Base-by-base conservation (phyloP, 2,113 vertebrate species). In the Callocephalon fimbriatum region DNA sequence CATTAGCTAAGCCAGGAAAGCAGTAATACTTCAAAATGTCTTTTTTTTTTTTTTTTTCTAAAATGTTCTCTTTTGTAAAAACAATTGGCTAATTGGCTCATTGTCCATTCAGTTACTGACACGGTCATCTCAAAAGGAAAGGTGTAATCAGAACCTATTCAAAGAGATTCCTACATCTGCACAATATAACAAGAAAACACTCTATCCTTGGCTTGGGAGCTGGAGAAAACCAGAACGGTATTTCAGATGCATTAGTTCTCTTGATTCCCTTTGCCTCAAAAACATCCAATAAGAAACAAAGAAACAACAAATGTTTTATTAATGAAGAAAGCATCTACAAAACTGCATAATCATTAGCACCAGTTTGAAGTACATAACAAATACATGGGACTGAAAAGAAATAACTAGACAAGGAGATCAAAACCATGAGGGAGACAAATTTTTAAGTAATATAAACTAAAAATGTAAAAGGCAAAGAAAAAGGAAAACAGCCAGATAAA, bases 281-380 rank as follows among this genome's bases (percentile, higher is more conserved):
- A 78, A 45, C 15, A 40, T 56, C 17, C 62, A 72, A 50, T 61
- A 89, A 96, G 80, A 94, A 68, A 1, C 48, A 82, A 81, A 78
- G 76, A 91, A 89, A 78, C 37, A 94, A 82, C 65, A 87, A 75
- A 95, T 89, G 58, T 89, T 97, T 95, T 91, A 95, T 94, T 96
- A 87, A 97, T 79, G 80, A 91, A 84, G 44, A 92, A 81, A 87
- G 16, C 65, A 76, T 91, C 78, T 68, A 91, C 73, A 93, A 67
- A 91, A 89, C 48, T 75, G 74, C 93, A 89, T 75, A 90, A 92
- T 53, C 56, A 75, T 89, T 92, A 1, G 11, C 53, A 91, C 44
- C 29, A 68, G 45, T 75, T 85, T 66, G 20, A 40, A 82, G 83
- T 48, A 91, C 22, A 38, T 38, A 91, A 88, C 37, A 95, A 91